phyloP scores from a whole-genome alignment of 2,113 vertebrate species.

The Semnornis frantzii region DNA sequence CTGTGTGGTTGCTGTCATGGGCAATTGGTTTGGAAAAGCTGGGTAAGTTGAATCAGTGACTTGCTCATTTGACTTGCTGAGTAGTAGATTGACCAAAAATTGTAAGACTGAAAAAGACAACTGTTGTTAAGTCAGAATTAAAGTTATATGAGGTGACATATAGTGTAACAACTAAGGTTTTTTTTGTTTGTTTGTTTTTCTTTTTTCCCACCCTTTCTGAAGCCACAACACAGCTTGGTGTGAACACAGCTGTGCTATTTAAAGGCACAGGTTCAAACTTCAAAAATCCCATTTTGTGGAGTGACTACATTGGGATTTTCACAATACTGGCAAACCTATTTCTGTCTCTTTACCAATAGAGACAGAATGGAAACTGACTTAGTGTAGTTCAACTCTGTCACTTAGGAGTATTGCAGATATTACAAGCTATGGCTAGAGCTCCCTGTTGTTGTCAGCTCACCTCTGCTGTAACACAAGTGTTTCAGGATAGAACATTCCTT shows the following conservation, averaged over 20 bases:
- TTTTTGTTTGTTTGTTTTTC: background rate
- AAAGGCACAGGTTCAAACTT: background rate
- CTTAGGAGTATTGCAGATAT: background rate
- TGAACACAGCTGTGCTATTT: background rate
- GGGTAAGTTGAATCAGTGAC: constrained; percentile 78
- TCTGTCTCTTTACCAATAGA: background rate
- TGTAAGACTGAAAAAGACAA: background rate
- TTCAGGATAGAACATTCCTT: background rate
- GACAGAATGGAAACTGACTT: background rate
- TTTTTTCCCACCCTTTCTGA: background rate
- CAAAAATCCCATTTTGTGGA: background rate
- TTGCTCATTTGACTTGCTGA: background rate
- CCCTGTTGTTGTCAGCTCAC: background rate
- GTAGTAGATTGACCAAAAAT: background rate
- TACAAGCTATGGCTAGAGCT: background rate
- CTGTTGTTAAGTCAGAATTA: background rate
- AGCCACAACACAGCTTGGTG: background rate
- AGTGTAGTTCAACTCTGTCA: background rate
- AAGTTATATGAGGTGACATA: background rate
- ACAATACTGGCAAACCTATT: background rate
- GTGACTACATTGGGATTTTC: background rate
- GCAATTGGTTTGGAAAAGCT: constrained; percentile 97
- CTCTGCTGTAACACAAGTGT: background rate
- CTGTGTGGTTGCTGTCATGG: constrained; percentile 96
- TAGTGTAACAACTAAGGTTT: background rate